phyloP scores from a whole-genome alignment of 2,888 invertebrate genomes.

The Autographa gamma region DNA sequence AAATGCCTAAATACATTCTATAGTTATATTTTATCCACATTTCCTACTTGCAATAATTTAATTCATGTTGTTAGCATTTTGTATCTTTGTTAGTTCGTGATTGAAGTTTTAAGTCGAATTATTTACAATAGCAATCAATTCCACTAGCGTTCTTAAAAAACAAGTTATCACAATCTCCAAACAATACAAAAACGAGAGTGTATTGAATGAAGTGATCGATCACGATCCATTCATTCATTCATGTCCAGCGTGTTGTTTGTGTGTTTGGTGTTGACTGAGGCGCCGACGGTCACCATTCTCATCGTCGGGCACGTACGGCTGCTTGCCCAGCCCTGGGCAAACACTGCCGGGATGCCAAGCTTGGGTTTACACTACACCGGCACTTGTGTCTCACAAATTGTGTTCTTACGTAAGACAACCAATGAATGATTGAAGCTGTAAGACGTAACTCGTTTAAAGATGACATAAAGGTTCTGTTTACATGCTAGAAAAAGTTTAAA shows the following conservation, averaged over 20 bases:
- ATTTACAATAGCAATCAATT: neutral
- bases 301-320: conserved; percentile 45
- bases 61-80: neutral
- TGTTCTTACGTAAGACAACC: neutral
- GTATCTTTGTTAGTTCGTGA: neutral
- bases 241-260: conserved; percentile 48
- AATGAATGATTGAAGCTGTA: neutral
- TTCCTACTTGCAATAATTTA: neutral
- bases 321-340: conserved; percentile 28
- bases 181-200: conserved; percentile 24
- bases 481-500: neutral
- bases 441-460: neutral
- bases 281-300: conserved; percentile 46
- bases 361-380: conserved; percentile 10
- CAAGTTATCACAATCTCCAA: conserved; percentile 12
- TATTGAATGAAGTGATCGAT: conserved; percentile 41
- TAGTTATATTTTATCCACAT: neutral
- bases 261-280: conserved; percentile 43
- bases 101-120: neutral
- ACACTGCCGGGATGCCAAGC: conserved; percentile 28
- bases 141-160: neutral
- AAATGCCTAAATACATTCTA: conserved; percentile 18
- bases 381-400: conserved; percentile 8
- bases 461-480: neutral
- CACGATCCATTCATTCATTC: conserved; percentile 44